Percentiles rank a stretch among this genome's conserved stretches.
Conservation (phyloP, 2,888 invertebrate genomes). For the Nemotelus pantherinus region DNA sequence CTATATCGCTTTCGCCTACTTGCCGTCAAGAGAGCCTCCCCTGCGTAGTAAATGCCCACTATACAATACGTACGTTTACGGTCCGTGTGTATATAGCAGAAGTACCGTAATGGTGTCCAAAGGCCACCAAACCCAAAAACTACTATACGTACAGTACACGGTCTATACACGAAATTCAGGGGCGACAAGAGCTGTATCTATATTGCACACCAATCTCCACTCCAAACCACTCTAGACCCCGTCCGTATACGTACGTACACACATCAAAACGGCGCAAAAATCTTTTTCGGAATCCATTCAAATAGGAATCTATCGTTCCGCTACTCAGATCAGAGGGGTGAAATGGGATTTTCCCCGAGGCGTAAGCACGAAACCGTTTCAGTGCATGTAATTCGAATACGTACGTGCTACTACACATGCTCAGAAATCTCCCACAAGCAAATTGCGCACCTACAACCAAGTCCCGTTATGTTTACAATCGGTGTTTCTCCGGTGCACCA, state of each 20-base stretch:
- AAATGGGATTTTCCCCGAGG: background rate
- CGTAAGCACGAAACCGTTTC: background rate
- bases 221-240: too few species aligned
- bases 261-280: background rate
- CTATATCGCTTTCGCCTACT: slow-evolving; percentile 6
- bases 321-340: slow-evolving; percentile 22
- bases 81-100: slow-evolving; percentile 28
- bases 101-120: slow-evolving; percentile 38
- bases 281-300: background rate
- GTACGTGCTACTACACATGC: background rate
- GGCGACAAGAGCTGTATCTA: too few species aligned
- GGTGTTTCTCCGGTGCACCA: background rate
- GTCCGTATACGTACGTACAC: too few species aligned
- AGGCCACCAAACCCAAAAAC: slow-evolving; percentile 11
- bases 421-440: background rate
- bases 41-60: slow-evolving; percentile 38
- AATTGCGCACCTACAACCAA: slow-evolving; percentile 13
- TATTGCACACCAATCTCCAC: too few species aligned
- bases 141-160: background rate
- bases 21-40: slow-evolving; percentile 28
- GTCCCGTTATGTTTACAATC: slow-evolving; percentile 2
- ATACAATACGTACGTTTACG: background rate
- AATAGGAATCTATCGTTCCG: background rate
- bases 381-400: background rate
- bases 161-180: background rate